These are phyloP conservation scores for Dastarcus helophoroides DNA, from an alignment of 2,888 invertebrate genomes.

Conservation along the genomic window DNA sequence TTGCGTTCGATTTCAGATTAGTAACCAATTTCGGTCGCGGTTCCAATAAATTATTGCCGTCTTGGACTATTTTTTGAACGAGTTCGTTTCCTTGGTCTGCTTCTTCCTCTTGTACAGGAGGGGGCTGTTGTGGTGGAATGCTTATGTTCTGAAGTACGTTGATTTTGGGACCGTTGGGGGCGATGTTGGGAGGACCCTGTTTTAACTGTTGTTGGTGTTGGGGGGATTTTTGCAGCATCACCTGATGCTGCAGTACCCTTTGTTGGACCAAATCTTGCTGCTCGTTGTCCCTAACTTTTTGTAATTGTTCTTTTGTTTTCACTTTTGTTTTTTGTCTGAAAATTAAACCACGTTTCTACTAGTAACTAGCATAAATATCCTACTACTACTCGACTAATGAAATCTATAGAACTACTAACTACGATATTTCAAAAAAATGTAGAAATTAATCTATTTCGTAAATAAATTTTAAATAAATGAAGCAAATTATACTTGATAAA, in stretches of 20 bases:
- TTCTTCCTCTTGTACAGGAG: slow-evolving; percentile 16
- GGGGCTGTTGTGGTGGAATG: slow-evolving; percentile 20
- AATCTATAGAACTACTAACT: no score
- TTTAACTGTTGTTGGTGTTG: slow-evolving; percentile 12
- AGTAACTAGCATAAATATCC: no score
- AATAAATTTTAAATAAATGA: no score
- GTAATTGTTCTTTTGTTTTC: slow-evolving; percentile 13
- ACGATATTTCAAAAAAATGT: no score
- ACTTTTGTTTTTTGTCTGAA: slow-evolving; percentile 26
- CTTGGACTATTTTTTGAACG: slow-evolving; percentile 15
- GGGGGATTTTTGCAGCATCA: slow-evolving; percentile 7
- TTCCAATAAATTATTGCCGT: slow-evolving; percentile 27
- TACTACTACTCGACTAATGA: no score
- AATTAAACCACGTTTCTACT: no score
- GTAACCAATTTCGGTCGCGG: slow-evolving; percentile 22
- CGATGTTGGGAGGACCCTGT: slow-evolving; percentile 9
- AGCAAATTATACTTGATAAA: no score
- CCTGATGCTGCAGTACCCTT: slow-evolving; percentile 13
- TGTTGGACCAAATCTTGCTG: slow-evolving; percentile 15
- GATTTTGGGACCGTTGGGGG: slow-evolving; percentile 25
- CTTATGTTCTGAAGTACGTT: slow-evolving; percentile 32
- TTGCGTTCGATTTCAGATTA: slow-evolving; percentile 21
- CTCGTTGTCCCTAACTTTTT: slow-evolving; percentile 14
- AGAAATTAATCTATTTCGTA: no score
- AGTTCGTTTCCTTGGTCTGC: slow-evolving; percentile 13